Evolutionary conservation across 1,140 invertebrate genomes (phyloP).

Genomic region (Bombyx mori): ASM3026992v2 NC_085133.1:2117501-2118000

Average conservation of each 20-base stretch:
- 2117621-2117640: constrained; percentile 53
- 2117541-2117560: no score
- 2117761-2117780: no score
- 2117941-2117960: constrained; percentile 25
- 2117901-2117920: constrained; percentile 20
- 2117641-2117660: constrained; percentile 35
- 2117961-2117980: constrained; percentile 7
- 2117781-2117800: no score
- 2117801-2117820: no score
- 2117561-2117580: no score
- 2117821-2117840: not conserved
- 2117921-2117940: constrained; percentile 39
- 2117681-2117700: constrained; percentile 23
- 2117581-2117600: no score
- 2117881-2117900: constrained; percentile 5
- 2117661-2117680: constrained; percentile 34
- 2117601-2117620: constrained; percentile 12
- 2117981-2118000: not conserved
- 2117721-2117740: not conserved
- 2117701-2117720: no score
- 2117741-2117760: no score
- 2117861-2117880: not conserved
- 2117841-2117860: not conserved
- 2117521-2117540: no score
- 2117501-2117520: no score